These are phyloP conservation scores for Sphaeramia orbicularis DNA, from an alignment of 2,797 vertebrate genomes.

Conservation along the genomic window DNA sequence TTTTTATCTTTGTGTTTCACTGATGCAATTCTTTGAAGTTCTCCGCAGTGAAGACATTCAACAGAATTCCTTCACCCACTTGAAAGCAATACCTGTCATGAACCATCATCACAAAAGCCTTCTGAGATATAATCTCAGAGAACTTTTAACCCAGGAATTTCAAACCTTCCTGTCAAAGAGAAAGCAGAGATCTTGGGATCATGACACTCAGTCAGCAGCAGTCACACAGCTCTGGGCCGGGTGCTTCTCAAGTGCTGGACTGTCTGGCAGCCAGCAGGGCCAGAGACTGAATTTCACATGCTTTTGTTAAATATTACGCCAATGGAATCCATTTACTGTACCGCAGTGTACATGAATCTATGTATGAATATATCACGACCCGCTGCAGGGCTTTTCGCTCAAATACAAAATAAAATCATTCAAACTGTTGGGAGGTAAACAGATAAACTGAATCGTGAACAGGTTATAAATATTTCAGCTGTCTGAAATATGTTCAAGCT, in stretches of 20 bases:
- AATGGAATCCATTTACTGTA: conserved; percentile 57
- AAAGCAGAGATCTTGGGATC: conserved; percentile 85
- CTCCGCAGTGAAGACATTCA: conserved; percentile 52
- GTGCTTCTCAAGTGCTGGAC: conserved; percentile 80
- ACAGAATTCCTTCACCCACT: conserved; percentile 72
- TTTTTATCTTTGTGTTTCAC: conserved; percentile 19
- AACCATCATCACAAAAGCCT: conserved; percentile 85
- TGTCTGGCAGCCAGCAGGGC: conserved; percentile 78
- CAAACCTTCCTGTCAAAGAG: conserved; percentile 86
- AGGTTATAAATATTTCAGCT: conserved; percentile 64
- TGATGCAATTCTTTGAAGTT: conserved; percentile 40
- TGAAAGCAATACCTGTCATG: conserved; percentile 83
- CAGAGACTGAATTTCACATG: conserved; percentile 68
- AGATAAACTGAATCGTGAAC: conserved; percentile 67
- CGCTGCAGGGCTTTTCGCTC: not conserved
- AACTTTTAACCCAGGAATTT: conserved; percentile 87
- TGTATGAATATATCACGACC: conserved; percentile 48
- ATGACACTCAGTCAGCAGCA: conserved; percentile 85
- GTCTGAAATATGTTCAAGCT: conserved; percentile 67
- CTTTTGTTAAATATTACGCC: conserved; percentile 60
- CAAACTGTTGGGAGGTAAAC: conserved; percentile 53
- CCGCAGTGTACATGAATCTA: conserved; percentile 31
- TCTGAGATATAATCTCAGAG: conserved; percentile 85
- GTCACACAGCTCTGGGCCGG: conserved; percentile 83
- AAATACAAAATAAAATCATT: conserved; percentile 20